Base-by-base conservation (phyloP, 1,140 invertebrate species). In the Magallana angulata region DNA sequence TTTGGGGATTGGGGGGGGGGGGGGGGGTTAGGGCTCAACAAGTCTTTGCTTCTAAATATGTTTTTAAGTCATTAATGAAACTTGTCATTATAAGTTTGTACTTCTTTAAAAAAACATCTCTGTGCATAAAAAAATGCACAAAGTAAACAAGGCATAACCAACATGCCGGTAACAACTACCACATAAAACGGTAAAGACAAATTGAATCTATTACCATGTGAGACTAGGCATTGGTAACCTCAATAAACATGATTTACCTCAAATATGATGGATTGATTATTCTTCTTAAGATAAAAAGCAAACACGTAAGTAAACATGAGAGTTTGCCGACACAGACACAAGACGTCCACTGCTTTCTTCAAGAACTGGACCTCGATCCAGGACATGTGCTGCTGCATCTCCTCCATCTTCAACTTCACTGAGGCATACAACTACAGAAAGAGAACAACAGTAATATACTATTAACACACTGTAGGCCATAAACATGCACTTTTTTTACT, bases 291-390 rank as follows among this genome's bases (percentile, higher is more conserved):
- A 95, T 99, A 99, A 95, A 98, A 99, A 92, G 99, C 99, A 96
- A 99, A 99, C 85, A 99, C 98, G 95, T 99, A 99, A 85, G 99
- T 99, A 95, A 98, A 99, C 98, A 99, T 99, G 11, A 99, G 96
- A 30, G 98, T 99, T 95, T 99, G 98, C 87, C 99, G 96, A 95
- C 99, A 99, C 94, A 98, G 97, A 95, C 98, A 99, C 56, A 99
- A 96, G 94, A 99, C 98, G 95, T 99, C 98, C 82, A 99, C 98
- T 84, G 98, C 98, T 95, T 98, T 98, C 95, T 98, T 98, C 89
- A 99, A 95, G 95, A 99, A 99, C 96, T 99, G 98, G 92, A 98
- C 98, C 96, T 99, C 99, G 93, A 99, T 99, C 99, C 99, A 99
- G 81, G 98, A 99, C 98, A 99, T 99, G 94, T 99, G 98, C 92